phyloP scores from a whole-genome alignment of 2,113 vertebrate species.

The Actenoides lindsayi region DNA sequence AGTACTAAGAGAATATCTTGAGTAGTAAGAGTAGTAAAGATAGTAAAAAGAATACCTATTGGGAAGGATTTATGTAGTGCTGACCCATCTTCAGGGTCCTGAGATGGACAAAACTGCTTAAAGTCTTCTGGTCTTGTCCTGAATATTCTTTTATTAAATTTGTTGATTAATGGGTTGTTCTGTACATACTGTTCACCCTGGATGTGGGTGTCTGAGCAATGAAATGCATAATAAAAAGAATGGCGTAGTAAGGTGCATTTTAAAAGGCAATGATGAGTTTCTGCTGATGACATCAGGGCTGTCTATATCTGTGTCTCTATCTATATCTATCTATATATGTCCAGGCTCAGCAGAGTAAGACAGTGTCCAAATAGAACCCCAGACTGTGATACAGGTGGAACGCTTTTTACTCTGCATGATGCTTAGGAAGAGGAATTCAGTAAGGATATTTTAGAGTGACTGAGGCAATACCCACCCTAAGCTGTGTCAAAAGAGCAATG shows the following conservation, averaged over 20 bases:
- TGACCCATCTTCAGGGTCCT: background rate
- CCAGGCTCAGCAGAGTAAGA: background rate
- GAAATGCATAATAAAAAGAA: background rate
- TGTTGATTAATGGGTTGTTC: conserved; percentile 5
- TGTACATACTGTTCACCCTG: background rate
- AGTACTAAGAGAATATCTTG: background rate
- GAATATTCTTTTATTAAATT: background rate
- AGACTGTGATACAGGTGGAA: background rate
- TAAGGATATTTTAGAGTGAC: background rate
- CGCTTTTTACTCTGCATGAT: background rate
- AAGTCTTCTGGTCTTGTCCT: background rate
- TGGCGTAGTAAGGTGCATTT: background rate
- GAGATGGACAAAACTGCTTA: background rate
- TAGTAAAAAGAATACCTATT: background rate
- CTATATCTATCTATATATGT: fast-evolving
- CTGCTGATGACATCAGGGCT: background rate
- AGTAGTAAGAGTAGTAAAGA: background rate
- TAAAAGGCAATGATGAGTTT: background rate
- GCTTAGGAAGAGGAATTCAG: background rate
- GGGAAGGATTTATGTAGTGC: background rate
- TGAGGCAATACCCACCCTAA: background rate
- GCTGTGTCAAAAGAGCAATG: background rate
- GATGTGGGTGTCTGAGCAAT: background rate
- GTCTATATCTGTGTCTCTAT: fast-evolving
- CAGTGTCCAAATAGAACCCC: background rate